phyloP scores from a whole-genome alignment of 2,797 vertebrate species.

The Vultur gryphus region DNA sequence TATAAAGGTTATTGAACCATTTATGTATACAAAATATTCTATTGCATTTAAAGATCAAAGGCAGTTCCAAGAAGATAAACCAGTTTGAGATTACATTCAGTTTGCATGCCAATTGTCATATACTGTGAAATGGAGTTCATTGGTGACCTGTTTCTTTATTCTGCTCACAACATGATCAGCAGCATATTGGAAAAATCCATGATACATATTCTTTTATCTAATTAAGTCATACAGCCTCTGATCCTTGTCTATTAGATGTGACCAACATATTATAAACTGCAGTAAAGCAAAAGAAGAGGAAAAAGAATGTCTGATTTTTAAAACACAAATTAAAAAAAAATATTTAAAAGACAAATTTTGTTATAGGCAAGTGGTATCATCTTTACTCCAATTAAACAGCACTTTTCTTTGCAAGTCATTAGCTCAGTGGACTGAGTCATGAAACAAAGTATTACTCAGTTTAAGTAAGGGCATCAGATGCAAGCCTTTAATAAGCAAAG shows the following conservation, averaged over 20 bases:
- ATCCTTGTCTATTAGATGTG: neutral
- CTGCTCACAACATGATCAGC: neutral
- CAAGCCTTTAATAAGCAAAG: neutral
- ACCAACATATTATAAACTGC: neutral
- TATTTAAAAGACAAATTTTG: neutral
- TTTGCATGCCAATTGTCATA: neutral
- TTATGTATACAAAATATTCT: neutral
- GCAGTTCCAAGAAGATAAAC: neutral
- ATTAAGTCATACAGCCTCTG: neutral
- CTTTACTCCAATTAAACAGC: neutral
- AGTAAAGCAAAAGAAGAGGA: neutral
- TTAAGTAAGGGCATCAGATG: neutral
- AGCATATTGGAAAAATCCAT: neutral
- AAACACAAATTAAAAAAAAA: neutral
- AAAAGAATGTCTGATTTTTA: neutral
- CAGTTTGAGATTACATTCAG: neutral
- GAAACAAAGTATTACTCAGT: neutral
- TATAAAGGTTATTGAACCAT: neutral
- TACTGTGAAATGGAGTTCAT: neutral
- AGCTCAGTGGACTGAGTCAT: neutral
- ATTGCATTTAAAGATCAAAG: neutral
- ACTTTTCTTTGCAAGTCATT: neutral
- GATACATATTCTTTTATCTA: neutral
- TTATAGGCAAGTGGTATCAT: neutral
- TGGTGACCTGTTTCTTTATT: neutral